Evolutionary conservation across 2,797 vertebrate genomes (phyloP), one percentile per base, ranked within the genome.

Genomic region (Benthosema pterotum): DNA sequence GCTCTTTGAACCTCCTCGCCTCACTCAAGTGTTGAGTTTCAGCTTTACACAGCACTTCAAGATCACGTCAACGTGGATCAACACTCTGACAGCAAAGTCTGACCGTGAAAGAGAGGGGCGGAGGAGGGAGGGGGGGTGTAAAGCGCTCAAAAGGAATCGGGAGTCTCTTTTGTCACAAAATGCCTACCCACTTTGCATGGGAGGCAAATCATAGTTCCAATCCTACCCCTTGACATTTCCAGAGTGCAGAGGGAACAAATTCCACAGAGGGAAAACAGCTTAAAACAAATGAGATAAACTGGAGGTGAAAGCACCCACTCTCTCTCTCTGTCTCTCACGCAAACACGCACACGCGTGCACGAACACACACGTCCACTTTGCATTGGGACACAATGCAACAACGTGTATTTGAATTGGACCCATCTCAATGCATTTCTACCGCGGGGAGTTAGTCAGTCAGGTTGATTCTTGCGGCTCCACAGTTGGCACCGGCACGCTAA

Each of bases 11-110:
- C 52, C 63, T 3, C 55, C 5, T 56, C 56, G 63, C 71, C 68
- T 76, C 65, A 56, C 72, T 82, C 75, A 25, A 75, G 78, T 72
- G 74, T 77, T 67, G 65, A 60, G 74, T 78, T 82, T 70, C 77
- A 78, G 78, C 71, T 75, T 74, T 69, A 61, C 74, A 51, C 3
- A 46, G 74, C 60, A 74, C 78, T 79, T 82, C 74, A 78, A 63
- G 73, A 81, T 65, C 75, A 58, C 54, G 73, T 85, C 83, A 77
- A 69, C 69, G 83, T 64, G 72, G 74, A 82, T 82, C 78, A 79
- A 52, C 60, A 74, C 67, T 85, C 68, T 79, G 80, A 79, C 80
- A 83, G 79, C 78, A 79, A 85, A 81, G 49, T 74, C 63, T 60
- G 13, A 67, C 67, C 67, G 68, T 81, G 74, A 78, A 82, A 72